These are phyloP conservation scores for Xanthia icteritia DNA, from an alignment of 2,888 invertebrate species.

Conservation along the genomic window DNA sequence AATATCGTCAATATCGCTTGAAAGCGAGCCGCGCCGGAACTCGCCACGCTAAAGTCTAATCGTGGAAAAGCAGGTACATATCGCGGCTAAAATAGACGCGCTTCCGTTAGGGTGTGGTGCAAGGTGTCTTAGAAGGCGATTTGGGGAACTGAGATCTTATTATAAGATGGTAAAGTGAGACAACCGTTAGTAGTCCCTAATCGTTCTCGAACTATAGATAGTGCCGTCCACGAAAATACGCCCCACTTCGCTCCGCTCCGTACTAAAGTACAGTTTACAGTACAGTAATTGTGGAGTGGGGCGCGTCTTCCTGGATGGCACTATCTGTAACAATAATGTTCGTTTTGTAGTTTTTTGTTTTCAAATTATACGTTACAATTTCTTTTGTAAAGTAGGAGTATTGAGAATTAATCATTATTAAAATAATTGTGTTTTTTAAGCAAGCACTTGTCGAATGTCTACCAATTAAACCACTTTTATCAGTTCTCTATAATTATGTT, in stretches of 20 bases:
- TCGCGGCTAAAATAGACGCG: constrained; percentile 72
- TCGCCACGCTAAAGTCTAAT: constrained; percentile 76
- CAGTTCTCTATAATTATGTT: not conserved
- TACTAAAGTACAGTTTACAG: too few species aligned
- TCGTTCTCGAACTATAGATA: not conserved
- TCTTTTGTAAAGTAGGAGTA: not conserved
- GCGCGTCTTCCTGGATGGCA: too few species aligned
- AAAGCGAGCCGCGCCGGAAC: constrained; percentile 75
- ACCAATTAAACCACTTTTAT: not conserved
- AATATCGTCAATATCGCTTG: constrained; percentile 62
- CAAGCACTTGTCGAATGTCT: not conserved
- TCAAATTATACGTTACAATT: too few species aligned
- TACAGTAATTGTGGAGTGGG: too few species aligned
- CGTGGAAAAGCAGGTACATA: constrained; percentile 79
- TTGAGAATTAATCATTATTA: not conserved
- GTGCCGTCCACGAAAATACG: too few species aligned
- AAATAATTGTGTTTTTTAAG: not conserved
- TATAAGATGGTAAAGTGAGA: too few species aligned
- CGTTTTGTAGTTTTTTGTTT: not conserved
- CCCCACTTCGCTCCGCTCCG: too few species aligned
- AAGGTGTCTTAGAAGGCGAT: constrained; percentile 18
- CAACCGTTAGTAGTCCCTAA: too few species aligned
- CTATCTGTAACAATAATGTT: not conserved
- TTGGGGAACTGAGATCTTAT: not conserved
- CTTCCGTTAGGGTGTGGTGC: constrained; percentile 76